Evolutionary conservation across 2,888 invertebrate species (phyloP), one percentile per base, ranked within the genome.

Genomic region (Drosophila maculinotata): DNA sequence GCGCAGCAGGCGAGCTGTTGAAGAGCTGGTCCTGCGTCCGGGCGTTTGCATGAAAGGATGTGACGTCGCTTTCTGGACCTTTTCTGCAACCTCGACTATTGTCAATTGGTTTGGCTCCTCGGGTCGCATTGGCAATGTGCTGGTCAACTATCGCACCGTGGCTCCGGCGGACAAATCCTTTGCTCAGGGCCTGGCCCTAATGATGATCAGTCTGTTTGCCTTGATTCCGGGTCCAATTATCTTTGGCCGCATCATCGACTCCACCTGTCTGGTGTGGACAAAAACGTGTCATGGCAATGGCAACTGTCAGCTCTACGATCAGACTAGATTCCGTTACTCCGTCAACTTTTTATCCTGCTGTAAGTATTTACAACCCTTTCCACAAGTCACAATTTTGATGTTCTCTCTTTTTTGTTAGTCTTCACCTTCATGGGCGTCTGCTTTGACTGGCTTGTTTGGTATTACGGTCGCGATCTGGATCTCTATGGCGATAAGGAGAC

Each of bases 221-320:
- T 91, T 95, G 59, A 94, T 95, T 64, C 95, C 95, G 0, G 95
- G 94, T 4, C 95, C 95, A 0, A 94, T 95, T 54, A 90, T 95
- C 39, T 91, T 89, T 62, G 95, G 95, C 0, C 93, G 93, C 10
- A 93, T 95, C 44, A 94, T 92, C 81, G 95, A 95, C 87, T 93
- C 93, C 9, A 93, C 95, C 0, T 95, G 95, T 69, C 82, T 94
- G 31, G 92, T 94, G 17, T 95, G 95, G 95, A 94, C 94, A 28
- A 91, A 93, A 51, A 93, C 93, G 5, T 95, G 95, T 78, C 93
- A 93, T 1, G 91, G 91, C 17, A 92, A 90, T 31, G 94, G 95
- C 9, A 94, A 95, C 79, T 95, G 95, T 72, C 94, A 94, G 92
- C 89, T 94, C 17, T 95, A 95, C 79, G 93, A 95, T 87, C 93